phyloP scores from a whole-genome alignment of 2,797 vertebrate genomes.

The Coregonus sp. region DNA sequence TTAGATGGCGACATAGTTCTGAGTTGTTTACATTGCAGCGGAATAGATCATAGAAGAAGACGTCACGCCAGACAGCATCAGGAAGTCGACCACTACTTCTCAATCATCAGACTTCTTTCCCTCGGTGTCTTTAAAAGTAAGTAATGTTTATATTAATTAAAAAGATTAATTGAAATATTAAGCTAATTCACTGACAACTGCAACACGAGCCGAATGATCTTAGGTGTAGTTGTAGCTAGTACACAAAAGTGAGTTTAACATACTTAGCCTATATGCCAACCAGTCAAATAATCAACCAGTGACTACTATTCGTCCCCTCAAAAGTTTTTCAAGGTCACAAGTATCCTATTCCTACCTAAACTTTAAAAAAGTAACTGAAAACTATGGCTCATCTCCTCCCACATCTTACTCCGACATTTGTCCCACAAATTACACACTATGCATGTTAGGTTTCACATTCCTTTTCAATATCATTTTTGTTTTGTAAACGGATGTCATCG shows the following conservation, averaged over 20 bases:
- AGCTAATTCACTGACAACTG: not conserved
- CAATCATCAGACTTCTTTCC: not conserved
- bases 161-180: not conserved
- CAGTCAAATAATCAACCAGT: not conserved
- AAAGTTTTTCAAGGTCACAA: not conserved
- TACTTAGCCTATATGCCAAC: not conserved
- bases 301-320: not conserved
- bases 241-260: not conserved
- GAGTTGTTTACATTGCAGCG: not conserved
- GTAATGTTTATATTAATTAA: not conserved
- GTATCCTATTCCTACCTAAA: not conserved
- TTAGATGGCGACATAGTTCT: not conserved
- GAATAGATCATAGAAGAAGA: not conserved
- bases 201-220: not conserved
- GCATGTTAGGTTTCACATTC: not conserved
- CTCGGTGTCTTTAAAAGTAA: slow-evolving; percentile 1
- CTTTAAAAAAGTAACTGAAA: not conserved
- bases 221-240: not conserved
- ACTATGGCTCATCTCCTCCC: too few species aligned
- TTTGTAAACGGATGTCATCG: too few species aligned
- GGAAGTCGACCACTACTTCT: not conserved
- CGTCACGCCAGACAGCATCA: not conserved
- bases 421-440: not conserved
- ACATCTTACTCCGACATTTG: too few species aligned
- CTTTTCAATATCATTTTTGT: too few species aligned